Conservation (phyloP, 2,888 invertebrate species). For the Hymenopus coronatus region DNA sequence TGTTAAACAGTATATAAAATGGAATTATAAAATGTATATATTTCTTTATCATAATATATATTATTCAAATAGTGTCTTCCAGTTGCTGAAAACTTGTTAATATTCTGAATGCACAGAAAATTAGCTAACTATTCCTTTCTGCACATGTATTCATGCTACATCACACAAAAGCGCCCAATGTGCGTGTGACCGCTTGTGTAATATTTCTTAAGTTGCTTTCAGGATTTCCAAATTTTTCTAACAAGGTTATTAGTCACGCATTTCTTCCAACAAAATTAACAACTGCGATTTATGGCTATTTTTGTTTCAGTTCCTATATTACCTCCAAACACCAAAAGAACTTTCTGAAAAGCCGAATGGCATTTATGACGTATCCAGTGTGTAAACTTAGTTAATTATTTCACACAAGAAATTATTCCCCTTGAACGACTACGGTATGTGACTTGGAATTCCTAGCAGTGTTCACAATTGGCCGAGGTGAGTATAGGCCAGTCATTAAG, state of each 20-base stretch:
- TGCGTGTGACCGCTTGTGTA: neutral
- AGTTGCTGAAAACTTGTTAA: no score
- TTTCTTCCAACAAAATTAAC: neutral
- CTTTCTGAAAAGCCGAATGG: neutral
- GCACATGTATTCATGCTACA: no score
- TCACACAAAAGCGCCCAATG: no score
- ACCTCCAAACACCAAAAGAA: neutral
- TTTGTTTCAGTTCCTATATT: neutral
- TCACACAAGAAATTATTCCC: neutral
- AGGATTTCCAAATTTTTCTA: neutral
- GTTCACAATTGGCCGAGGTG: neutral
- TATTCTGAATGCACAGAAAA: no score
- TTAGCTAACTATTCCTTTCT: no score
- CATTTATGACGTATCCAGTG: neutral
- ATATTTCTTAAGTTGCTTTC: neutral
- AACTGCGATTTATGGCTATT: neutral
- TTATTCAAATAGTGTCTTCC: no score
- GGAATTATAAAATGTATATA: no score
- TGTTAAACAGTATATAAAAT: no score
- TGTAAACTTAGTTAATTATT: neutral
- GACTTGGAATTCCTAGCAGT: neutral
- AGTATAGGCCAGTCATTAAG: neutral
- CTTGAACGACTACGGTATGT: neutral
- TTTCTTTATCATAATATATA: no score
- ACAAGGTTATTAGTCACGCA: neutral